Conservation (phyloP, 2,113 vertebrate genomes). For the Pteruthius melanotis region DNA sequence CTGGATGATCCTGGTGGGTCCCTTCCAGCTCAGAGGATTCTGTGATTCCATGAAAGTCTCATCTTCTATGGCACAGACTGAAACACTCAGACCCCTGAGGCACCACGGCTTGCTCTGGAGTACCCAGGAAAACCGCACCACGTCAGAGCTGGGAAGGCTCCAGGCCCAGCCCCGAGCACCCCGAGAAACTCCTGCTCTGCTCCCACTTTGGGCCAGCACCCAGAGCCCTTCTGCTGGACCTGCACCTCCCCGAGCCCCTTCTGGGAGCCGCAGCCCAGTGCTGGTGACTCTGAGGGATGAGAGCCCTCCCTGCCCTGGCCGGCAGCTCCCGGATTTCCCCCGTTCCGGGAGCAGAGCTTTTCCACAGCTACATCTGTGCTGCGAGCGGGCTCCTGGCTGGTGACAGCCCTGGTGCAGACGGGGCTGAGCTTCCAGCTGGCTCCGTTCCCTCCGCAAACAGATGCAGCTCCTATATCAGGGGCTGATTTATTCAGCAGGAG, state of each 20-base stretch:
- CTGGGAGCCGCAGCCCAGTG: neutral
- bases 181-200: neutral
- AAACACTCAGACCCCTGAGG: neutral
- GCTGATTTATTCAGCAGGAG: slow-evolving; percentile 58
- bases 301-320: neutral
- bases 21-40: neutral
- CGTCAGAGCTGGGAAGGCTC: neutral
- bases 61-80: neutral
- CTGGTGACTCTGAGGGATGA: fast-evolving
- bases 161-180: neutral
- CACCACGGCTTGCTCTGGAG: fast-evolving
- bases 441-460: slow-evolving; percentile 15
- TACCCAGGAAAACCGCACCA: fast-evolving
- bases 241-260: neutral
- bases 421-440: slow-evolving; percentile 50
- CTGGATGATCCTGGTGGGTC: neutral
- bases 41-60: neutral
- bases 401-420: slow-evolving; percentile 8
- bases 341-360: neutral
- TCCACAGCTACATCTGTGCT: slow-evolving; percentile 5
- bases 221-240: neutral
- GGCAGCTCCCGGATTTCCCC: neutral
- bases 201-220: neutral
- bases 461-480: slow-evolving; percentile 56
- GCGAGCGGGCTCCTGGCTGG: neutral